Evolutionary conservation across 2,888 invertebrate species (phyloP).

Genomic region (Schizotus pectinicornis): DNA sequence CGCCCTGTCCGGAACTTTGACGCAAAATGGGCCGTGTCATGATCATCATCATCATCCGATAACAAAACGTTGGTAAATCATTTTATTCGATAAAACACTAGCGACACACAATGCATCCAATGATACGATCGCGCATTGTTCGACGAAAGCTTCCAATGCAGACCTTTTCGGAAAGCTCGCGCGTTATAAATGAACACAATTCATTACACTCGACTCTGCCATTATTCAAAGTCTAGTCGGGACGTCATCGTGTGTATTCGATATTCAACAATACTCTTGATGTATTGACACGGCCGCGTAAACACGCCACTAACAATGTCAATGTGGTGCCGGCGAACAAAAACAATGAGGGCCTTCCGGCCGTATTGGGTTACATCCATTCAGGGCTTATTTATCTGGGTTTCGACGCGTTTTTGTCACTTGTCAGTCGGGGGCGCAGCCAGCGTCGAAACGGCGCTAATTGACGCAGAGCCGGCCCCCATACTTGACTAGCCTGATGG

Average conservation of each 20-base stretch:
- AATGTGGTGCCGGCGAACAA: neutral
- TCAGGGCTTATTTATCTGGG: too few species aligned
- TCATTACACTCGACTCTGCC: conserved; percentile 30
- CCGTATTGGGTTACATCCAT: neutral
- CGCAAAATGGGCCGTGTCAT: neutral
- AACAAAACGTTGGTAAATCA: conserved; percentile 16
- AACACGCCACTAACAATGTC: neutral
- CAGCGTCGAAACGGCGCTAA: too few species aligned
- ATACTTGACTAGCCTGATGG: too few species aligned
- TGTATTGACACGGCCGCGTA: conserved; percentile 13
- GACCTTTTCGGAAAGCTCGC: conserved; percentile 31
- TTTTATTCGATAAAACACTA: conserved; percentile 21
- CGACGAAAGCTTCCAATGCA: conserved; percentile 31
- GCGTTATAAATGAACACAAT: conserved; percentile 36
- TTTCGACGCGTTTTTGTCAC: too few species aligned
- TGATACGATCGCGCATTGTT: conserved; percentile 23
- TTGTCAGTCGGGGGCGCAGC: too few species aligned
- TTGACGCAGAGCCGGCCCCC: too few species aligned
- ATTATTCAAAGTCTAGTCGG: conserved; percentile 30
- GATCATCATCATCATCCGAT: too few species aligned
- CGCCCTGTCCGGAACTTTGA: too few species aligned
- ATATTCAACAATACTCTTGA: conserved; percentile 29
- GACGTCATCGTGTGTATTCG: conserved; percentile 28
- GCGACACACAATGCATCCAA: conserved; percentile 18
- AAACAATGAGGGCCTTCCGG: too few species aligned